Evolutionary conservation across 2,797 vertebrate species (phyloP).

Genomic region (Cynopterus sphinx): DNA sequence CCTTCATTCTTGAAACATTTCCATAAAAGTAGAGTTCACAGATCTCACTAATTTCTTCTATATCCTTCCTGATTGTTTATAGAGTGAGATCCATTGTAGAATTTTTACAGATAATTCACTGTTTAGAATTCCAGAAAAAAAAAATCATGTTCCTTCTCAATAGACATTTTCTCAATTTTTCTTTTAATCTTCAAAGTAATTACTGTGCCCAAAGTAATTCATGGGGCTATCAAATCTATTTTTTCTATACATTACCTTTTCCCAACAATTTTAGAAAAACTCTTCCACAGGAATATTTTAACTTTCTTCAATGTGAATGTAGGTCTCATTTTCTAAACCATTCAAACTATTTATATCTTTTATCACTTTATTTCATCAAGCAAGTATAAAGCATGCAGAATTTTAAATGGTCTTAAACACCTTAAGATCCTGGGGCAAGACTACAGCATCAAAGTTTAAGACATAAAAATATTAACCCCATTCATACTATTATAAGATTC

Average conservation of each 20-base stretch:
- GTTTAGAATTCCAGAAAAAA: constrained; percentile 9
- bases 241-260: background rate
- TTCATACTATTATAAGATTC: constrained; percentile 46
- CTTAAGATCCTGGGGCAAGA: constrained; percentile 65
- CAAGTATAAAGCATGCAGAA: constrained; percentile 56
- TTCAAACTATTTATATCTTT: constrained; percentile 51
- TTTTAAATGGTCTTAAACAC: constrained; percentile 65
- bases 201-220: background rate
- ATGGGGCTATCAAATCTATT: background rate
- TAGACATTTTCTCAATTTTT: background rate
- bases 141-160: background rate
- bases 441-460: constrained; percentile 54
- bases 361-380: constrained; percentile 27
- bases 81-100: background rate
- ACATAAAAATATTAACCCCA: constrained; percentile 54
- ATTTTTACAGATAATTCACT: background rate
- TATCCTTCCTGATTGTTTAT: background rate
- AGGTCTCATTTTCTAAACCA: constrained; percentile 30
- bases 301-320: background rate
- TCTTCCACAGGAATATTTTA: constrained; percentile 34
- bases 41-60: background rate
- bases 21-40: background rate
- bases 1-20: background rate
- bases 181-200: background rate
- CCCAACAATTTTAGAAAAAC: constrained; percentile 36